A percentile compares a stretch with the other conserved stretches of the same genome.
Evolutionary conservation across 2,113 vertebrate genomes (phyloP).

Genomic region (Perognathus longimembris): DNA sequence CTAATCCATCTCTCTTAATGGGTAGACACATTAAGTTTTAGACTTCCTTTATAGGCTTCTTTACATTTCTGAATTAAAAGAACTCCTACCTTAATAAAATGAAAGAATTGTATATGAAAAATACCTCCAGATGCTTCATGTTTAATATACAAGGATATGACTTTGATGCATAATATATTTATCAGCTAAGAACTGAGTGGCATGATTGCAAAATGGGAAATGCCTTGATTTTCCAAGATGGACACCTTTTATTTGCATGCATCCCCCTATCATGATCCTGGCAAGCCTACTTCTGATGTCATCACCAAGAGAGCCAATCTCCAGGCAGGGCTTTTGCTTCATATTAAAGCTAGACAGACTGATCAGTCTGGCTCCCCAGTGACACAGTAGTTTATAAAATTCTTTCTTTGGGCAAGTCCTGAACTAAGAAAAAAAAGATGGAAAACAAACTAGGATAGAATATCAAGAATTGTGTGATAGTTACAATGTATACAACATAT

Average conservation of each 20-base stretch:
- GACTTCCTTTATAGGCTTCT: not conserved
- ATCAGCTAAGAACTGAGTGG: not conserved
- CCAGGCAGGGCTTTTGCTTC: not conserved
- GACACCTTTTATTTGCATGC: not conserved
- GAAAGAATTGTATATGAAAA: not conserved
- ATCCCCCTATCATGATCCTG: not conserved
- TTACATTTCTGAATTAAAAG: not conserved
- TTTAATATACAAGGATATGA: not conserved
- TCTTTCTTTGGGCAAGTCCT: no score
- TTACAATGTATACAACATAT: no score
- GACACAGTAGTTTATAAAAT: not conserved
- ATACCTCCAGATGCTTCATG: not conserved
- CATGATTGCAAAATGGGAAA: not conserved
- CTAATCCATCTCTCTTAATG: not conserved
- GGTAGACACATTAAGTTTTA: not conserved
- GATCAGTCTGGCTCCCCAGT: not conserved
- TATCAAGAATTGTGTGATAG: no score
- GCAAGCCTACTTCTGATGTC: not conserved
- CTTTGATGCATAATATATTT: not conserved
- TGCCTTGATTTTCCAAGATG: not conserved
- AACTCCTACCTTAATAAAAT: not conserved
- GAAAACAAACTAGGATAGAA: no score
- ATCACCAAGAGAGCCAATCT: not conserved
- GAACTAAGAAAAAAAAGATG: no score
- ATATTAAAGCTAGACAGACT: not conserved